These are phyloP conservation scores for Haemorhous mexicanus DNA, from an alignment of 2,113 vertebrate genomes.

Conservation along the genomic window DNA sequence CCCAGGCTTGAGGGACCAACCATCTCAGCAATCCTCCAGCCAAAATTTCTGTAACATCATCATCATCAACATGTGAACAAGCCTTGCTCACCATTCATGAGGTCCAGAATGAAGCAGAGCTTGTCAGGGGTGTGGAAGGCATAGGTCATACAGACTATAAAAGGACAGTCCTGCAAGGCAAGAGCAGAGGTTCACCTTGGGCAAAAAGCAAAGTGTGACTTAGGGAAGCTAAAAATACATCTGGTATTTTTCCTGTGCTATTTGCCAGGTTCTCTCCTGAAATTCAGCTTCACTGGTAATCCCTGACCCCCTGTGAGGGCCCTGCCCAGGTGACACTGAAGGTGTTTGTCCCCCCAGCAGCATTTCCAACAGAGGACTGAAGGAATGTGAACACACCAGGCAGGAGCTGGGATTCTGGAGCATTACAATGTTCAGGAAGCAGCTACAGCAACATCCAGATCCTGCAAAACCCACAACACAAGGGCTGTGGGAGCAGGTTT, in stretches of 20 bases:
- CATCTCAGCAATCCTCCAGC: background rate
- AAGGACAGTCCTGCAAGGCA: constrained; percentile 88
- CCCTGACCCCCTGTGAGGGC: background rate
- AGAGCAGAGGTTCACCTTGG: background rate
- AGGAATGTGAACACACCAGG: background rate
- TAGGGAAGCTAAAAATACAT: background rate
- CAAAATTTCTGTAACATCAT: background rate
- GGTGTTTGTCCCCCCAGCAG: background rate
- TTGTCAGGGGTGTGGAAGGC: constrained; percentile 99
- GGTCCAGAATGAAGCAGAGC: constrained; percentile 97
- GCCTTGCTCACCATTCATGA: constrained; percentile 91
- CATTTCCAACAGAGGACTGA: background rate
- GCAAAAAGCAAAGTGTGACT: background rate
- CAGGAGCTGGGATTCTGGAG: background rate
- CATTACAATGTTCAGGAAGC: accelerated
- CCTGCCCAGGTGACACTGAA: background rate
- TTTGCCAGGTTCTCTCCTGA: background rate
- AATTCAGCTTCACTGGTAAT: background rate
- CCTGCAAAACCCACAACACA: background rate
- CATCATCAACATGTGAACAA: background rate
- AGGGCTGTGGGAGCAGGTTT: accelerated
- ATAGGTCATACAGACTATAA: constrained; percentile 99
- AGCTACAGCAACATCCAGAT: background rate
- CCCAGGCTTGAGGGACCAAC: background rate
- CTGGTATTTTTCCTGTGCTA: background rate